A percentile compares a stretch with the other conserved stretches of the same genome.
Evolutionary conservation across 2,888 invertebrate species (phyloP).

Genomic region (Crocallis elinguaria): DNA sequence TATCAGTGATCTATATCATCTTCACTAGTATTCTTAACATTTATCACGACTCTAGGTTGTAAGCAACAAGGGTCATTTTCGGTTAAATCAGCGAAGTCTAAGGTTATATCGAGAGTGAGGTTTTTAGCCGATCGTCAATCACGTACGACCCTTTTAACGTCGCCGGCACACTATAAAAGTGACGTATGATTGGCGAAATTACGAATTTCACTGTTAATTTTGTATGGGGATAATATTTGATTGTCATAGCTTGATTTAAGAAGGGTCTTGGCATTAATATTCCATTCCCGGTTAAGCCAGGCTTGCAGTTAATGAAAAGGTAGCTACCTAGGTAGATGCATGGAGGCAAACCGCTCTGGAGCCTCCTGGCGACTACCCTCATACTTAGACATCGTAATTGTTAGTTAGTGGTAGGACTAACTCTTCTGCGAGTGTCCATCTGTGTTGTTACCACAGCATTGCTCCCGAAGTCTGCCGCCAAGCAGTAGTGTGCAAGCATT

Average conservation of each 20-base stretch:
- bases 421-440: too few relatives aligned
- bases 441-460: too few relatives aligned
- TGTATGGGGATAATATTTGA: constrained; percentile 16
- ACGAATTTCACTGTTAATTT: constrained; percentile 29
- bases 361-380: too few relatives aligned
- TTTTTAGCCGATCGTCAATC: constrained; percentile 55
- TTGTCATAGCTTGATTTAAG: constrained; percentile 6
- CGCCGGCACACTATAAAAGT: constrained; percentile 54
- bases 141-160: constrained; percentile 61
- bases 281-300: too few relatives aligned
- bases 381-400: too few relatives aligned
- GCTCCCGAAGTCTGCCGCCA: too few relatives aligned
- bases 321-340: too few relatives aligned
- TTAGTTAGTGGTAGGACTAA: too few relatives aligned
- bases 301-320: too few relatives aligned
- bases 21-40: constrained; percentile 8
- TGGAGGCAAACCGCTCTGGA: too few relatives aligned
- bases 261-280: too few relatives aligned
- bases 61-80: constrained; percentile 19
- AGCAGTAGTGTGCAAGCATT: too few relatives aligned
- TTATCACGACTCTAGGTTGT: neutral
- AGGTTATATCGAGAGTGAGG: constrained; percentile 22
- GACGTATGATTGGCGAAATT: constrained; percentile 50
- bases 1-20: constrained; percentile 29
- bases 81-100: constrained; percentile 1